Evolutionary conservation across 2,797 vertebrate genomes (phyloP).

Genomic region (Aplochiton taeniatus): DNA sequence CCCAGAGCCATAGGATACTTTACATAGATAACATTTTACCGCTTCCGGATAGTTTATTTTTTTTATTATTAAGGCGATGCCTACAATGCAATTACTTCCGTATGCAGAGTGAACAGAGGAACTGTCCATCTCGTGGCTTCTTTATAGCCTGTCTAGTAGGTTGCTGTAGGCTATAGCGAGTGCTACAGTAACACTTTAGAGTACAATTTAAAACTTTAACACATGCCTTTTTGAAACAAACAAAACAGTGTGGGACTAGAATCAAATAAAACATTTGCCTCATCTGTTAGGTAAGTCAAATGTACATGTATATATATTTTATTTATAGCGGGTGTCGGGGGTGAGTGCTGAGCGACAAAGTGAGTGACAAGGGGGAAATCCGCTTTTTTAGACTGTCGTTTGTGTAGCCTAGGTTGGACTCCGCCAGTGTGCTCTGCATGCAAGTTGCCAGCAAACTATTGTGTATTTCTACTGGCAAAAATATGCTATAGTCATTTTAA

Average conservation of each 20-base stretch:
- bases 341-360: not conserved
- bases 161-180: not conserved
- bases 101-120: constrained; percentile 77
- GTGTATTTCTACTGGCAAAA: not conserved
- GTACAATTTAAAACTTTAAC: constrained; percentile 34
- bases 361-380: constrained; percentile 34
- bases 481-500: too few species aligned
- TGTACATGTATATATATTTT: not conserved
- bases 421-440: not conserved
- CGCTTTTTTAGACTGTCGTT: constrained; percentile 19
- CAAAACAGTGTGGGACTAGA: constrained; percentile 3
- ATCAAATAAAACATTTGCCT: constrained; percentile 7
- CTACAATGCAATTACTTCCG: constrained; percentile 78
- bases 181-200: constrained; percentile 2
- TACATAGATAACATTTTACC: constrained; percentile 74
- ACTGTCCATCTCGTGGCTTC: constrained; percentile 68
- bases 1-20: constrained; percentile 47
- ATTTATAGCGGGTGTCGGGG: not conserved
- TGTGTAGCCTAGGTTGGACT: not conserved
- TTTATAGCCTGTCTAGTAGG: constrained; percentile 17
- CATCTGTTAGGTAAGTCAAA: constrained; percentile 55
- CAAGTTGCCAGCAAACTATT: not conserved
- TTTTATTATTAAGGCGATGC: constrained; percentile 55
- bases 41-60: constrained; percentile 70
- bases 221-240: constrained; percentile 50